Evolutionary conservation across 1,140 invertebrate genomes (phyloP), one percentile per base, ranked within the genome.

Genomic region (Temnothorax curvispinosus): DNA sequence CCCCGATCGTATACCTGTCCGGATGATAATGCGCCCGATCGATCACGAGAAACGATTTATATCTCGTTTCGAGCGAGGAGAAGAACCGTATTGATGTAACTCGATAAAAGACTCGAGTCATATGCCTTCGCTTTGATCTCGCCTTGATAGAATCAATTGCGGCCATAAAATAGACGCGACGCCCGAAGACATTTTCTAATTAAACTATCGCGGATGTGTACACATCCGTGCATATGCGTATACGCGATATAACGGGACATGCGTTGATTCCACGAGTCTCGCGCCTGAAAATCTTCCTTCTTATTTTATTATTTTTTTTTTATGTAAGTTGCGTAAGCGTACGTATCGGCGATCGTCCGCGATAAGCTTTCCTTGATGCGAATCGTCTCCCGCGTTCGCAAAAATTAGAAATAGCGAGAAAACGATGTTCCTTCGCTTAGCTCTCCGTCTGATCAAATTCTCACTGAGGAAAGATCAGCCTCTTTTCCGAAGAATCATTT

Each of bases 81-180:
- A 8, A 52, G 18, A 54, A 8, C 15, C 11, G 9, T 54, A 52
- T 74, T 35, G 71, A 54, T 32, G 71, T 74, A 54, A 35, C 47
- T 52, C 32, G 27, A 54, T 54, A 54, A 54, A 52, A 54, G 50
- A 35, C 52, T 54, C 50, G 27, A 35, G 18, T 54, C 32, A 54
- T 74, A 54, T 74, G 32, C 18, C 27, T 74, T 54, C 50, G 50
- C 50, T 74, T 74, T 74, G 50, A 74, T 74, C 71, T 35, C 44
- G 71, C 15, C 71, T 74, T 56, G 47, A 56, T 56, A 52, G 71
- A 74, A 74, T 74, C 71, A 74, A 74, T 74, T 56, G 50, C 18
- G 50, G 21, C 41, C 21, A 74, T 74, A 35, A 54, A 74, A 74
- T 54, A 54, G 50, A 38, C 71, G 27, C 38, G 44, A 69, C 13